Evolutionary conservation across 2,797 vertebrate species (phyloP), one percentile per base, ranked within the genome.

Genomic region (Sebastes alutus): DNA sequence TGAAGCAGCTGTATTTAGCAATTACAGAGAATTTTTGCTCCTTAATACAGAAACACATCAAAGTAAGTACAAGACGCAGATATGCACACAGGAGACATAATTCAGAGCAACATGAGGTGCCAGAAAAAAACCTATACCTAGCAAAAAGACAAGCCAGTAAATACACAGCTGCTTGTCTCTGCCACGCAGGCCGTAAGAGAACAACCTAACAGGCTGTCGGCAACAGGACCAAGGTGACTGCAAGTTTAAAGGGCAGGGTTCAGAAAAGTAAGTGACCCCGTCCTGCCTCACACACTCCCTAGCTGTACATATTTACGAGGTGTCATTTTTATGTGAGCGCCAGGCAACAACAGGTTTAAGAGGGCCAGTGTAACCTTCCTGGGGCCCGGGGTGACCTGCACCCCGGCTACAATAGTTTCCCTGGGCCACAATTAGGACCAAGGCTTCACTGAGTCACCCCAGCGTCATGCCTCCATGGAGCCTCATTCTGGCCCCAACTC

Each of bases 281-380:
- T 88, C 80, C 82, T 73, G 83, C 91, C 89, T 89, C 89, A 87
- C 84, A 85, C 88, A 83, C 89, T 89, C 85, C 75, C 75, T 79
- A 35, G 86, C 87, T 82, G 83, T 88, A 90, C 89, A 87, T 94
- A 94, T 95, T 96, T 95, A 96, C 79, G 93, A 96, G 94, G 94
- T 96, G 95, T 95, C 89, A 95, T 95, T 95, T 96, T 96, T 95
- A 96, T 94, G 92, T 88, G 90, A 92, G 89, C 73, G 89, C 90
- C 91, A 92, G 94, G 93, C 94, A 94, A 94, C 93, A 95, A 94
- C 95, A 94, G 94, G 93, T 95, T 96, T 93, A 95, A 90, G 94
- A 94, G 94, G 92, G 93, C 88, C 90, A 89, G 84, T 69, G 89
- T 93, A 93, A 95, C 94, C 94, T 95, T 94, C 84, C 87, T 82